phyloP scores from a whole-genome alignment of 1,140 invertebrate genomes.

The Helicoverpa zea region DNA sequence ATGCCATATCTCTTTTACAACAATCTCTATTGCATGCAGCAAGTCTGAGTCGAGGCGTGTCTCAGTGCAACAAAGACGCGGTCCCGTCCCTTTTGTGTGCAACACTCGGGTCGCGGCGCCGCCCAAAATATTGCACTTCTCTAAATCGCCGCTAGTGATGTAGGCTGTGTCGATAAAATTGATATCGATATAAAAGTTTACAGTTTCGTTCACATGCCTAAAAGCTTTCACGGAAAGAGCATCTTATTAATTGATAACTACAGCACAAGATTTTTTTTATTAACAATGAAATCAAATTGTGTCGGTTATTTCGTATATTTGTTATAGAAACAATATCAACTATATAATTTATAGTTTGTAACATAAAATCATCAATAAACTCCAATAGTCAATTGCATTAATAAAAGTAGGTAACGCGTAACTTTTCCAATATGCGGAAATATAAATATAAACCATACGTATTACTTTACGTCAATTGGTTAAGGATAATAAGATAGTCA shows the following conservation, averaged over 20 bases:
- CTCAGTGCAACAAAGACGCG: conserved; percentile 60
- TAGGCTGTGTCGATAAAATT: conserved; percentile 53
- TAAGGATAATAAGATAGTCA: neutral
- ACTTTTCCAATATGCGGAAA: neutral
- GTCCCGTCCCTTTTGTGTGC: conserved; percentile 64
- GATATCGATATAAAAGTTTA: conserved; percentile 12
- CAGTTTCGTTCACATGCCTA: neutral
- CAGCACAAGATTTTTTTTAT: no score
- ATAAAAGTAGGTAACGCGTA: no score
- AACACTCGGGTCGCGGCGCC: conserved; percentile 50
- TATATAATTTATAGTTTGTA: no score
- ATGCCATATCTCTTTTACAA: neutral
- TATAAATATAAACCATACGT: neutral
- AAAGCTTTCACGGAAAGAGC: neutral
- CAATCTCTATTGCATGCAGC: neutral
- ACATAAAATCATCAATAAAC: no score
- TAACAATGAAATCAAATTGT: no score
- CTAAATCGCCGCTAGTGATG: conserved; percentile 70
- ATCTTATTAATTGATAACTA: no score
- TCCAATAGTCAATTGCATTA: no score
- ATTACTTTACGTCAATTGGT: neutral
- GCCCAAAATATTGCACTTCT: conserved; percentile 78
- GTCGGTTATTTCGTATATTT: no score
- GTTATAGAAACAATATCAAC: no score
- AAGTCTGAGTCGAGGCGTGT: conserved; percentile 48